Evolutionary conservation across 2,888 invertebrate species (phyloP).

Genomic region (Meta bourneti): DNA sequence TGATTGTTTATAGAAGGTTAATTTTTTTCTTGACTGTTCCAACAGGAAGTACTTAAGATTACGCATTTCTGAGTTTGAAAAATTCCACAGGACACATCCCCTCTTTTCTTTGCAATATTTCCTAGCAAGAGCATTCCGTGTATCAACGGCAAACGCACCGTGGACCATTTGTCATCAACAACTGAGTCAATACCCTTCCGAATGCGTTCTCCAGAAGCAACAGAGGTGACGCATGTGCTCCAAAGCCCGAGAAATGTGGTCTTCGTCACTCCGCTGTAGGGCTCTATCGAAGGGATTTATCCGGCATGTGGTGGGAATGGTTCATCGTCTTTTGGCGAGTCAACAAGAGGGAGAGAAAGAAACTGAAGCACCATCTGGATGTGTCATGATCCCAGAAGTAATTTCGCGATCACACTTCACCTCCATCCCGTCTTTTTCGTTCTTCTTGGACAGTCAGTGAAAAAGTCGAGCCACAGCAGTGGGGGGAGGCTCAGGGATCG

Average conservation of each 20-base stretch:
- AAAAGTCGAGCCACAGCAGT: no score
- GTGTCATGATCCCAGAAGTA: slow-evolving; percentile 28
- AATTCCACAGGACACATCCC: no score
- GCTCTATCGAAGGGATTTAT: slow-evolving; percentile 43
- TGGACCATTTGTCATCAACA: background rate
- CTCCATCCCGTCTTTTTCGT: no score
- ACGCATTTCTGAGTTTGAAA: no score
- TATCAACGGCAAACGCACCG: background rate
- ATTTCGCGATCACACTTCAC: background rate
- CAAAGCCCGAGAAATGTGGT: background rate
- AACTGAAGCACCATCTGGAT: slow-evolving; percentile 59
- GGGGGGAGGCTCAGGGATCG: no score
- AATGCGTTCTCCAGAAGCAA: background rate
- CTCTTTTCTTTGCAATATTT: background rate
- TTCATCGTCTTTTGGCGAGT: slow-evolving; percentile 55
- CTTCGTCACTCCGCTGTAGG: slow-evolving; percentile 15
- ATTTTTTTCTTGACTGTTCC: no score
- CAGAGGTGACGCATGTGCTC: no score
- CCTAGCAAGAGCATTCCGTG: background rate
- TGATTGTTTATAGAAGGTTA: no score
- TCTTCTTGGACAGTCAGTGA: no score
- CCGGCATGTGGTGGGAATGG: slow-evolving; percentile 51
- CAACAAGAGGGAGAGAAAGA: slow-evolving; percentile 40
- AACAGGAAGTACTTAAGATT: no score
- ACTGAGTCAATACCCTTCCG: background rate